These are phyloP conservation scores for Ophioninae sp. DNA, from an alignment of 2,888 invertebrate species.

Conservation along the genomic window DNA sequence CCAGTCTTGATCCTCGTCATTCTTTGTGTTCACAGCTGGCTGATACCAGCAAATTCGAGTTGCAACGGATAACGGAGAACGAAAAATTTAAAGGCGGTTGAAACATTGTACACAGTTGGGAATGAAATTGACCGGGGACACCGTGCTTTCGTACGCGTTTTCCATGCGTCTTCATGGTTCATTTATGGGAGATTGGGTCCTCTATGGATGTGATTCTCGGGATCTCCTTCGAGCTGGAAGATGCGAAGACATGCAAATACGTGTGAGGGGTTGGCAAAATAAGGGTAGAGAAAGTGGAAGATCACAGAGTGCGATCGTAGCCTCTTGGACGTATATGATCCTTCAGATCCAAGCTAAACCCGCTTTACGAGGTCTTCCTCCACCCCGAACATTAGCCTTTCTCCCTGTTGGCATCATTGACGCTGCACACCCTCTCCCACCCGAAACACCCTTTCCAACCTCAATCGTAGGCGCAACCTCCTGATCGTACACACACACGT, in stretches of 20 bases:
- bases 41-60: constrained; percentile 46
- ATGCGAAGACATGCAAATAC: constrained; percentile 2
- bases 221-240: neutral
- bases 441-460: constrained; percentile 43
- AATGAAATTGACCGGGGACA: neutral
- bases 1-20: neutral
- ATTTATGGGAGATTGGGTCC: neutral
- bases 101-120: neutral
- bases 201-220: neutral
- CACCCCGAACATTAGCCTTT: constrained; percentile 65
- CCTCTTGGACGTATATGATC: constrained; percentile 76
- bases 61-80: constrained; percentile 53
- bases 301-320: constrained; percentile 64
- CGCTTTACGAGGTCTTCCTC: constrained; percentile 75
- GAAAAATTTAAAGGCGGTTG: neutral
- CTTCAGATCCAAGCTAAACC: constrained; percentile 77
- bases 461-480: constrained; percentile 42
- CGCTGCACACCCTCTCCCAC: constrained; percentile 52
- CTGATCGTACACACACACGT: constrained; percentile 17
- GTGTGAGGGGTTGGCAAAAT: neutral
- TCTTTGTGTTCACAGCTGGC: neutral
- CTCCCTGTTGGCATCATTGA: constrained; percentile 44
- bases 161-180: neutral
- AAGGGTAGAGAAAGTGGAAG: constrained; percentile 24
- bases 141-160: neutral